A percentile compares a stretch with the other conserved stretches of the same genome.
These are phyloP conservation scores for Miltochrista miniata DNA, from an alignment of 2,888 invertebrate genomes.

Conservation along the genomic window DNA sequence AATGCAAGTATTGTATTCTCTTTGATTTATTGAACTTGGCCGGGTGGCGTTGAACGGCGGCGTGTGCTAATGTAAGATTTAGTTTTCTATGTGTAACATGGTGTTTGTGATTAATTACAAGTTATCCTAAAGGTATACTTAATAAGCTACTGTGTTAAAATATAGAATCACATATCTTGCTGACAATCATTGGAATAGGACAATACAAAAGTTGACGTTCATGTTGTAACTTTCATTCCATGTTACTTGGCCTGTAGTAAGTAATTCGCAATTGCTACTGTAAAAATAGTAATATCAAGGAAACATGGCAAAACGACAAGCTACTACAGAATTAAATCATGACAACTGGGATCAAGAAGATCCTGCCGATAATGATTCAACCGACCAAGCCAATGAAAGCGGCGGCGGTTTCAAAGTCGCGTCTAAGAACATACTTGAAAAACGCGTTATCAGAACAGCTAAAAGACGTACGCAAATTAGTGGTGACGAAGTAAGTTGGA, in stretches of 20 bases:
- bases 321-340: slow-evolving; percentile 90
- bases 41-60: too few relatives aligned
- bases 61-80: too few relatives aligned
- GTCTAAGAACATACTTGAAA: slow-evolving; percentile 87
- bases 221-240: slow-evolving; percentile 15
- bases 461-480: slow-evolving; percentile 81
- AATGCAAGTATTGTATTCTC: too few relatives aligned
- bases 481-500: slow-evolving; percentile 35
- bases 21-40: too few relatives aligned
- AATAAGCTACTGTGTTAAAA: not conserved
- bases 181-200: not conserved
- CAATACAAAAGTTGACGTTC: slow-evolving; percentile 16
- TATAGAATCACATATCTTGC: too few relatives aligned
- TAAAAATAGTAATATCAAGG: not conserved
- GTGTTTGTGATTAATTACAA: too few relatives aligned
- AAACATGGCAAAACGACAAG: slow-evolving; percentile 88
- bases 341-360: slow-evolving; percentile 94
- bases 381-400: slow-evolving; percentile 78
- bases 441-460: slow-evolving; percentile 91
- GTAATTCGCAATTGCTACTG: not conserved
- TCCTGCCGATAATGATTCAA: slow-evolving; percentile 60
- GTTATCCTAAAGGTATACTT: too few relatives aligned
- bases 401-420: slow-evolving; percentile 88
- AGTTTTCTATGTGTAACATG: too few relatives aligned
- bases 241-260: slow-evolving; percentile 22